Percentiles rank a stretch among this genome's conserved stretches.
phyloP scores from a whole-genome alignment of 2,888 invertebrate species.

The Atethmia centrago region DNA sequence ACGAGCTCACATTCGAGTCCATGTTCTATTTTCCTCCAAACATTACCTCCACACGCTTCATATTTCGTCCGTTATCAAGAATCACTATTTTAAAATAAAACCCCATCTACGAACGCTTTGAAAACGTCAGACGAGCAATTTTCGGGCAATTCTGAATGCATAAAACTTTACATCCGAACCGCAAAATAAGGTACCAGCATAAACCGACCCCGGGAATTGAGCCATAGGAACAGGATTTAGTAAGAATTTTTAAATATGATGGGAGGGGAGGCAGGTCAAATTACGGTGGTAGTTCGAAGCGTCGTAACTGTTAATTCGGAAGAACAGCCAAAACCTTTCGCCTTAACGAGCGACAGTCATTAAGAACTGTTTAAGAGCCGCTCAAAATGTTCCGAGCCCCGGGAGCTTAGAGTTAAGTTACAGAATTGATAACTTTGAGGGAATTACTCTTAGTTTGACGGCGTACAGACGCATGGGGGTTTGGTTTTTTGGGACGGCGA shows the following conservation, averaged over 20 bases:
- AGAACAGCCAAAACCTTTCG: conserved; percentile 87
- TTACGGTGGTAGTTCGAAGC: conserved; percentile 66
- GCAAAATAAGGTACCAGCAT: conserved; percentile 74
- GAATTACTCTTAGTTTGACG: conserved; percentile 56
- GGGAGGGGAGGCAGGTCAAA: conserved; percentile 63
- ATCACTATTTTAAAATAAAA: conserved; percentile 69
- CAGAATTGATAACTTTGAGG: conserved; percentile 72
- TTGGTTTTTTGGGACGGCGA: background rate
- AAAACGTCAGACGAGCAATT: conserved; percentile 85
- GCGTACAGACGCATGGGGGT: conserved; percentile 6
- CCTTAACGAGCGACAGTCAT: conserved; percentile 84
- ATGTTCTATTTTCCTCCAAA: conserved; percentile 54
- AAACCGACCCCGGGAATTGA: conserved; percentile 65
- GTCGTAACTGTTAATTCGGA: conserved; percentile 85
- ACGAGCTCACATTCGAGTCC: conserved; percentile 52
- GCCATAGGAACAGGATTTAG: conserved; percentile 20
- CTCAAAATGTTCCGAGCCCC: conserved; percentile 72
- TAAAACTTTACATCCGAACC: conserved; percentile 84
- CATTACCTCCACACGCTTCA: conserved; percentile 60
- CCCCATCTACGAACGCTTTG: conserved; percentile 75
- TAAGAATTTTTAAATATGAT: conserved; percentile 32
- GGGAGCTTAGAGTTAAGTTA: conserved; percentile 67
- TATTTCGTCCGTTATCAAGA: conserved; percentile 66
- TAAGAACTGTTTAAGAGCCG: conserved; percentile 83
- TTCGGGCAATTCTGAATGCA: conserved; percentile 86